Percentiles rank a stretch among this genome's conserved stretches.
These are phyloP conservation scores for Rallus limicola DNA, from an alignment of 2,113 vertebrate species.

Conservation along the genomic window DNA sequence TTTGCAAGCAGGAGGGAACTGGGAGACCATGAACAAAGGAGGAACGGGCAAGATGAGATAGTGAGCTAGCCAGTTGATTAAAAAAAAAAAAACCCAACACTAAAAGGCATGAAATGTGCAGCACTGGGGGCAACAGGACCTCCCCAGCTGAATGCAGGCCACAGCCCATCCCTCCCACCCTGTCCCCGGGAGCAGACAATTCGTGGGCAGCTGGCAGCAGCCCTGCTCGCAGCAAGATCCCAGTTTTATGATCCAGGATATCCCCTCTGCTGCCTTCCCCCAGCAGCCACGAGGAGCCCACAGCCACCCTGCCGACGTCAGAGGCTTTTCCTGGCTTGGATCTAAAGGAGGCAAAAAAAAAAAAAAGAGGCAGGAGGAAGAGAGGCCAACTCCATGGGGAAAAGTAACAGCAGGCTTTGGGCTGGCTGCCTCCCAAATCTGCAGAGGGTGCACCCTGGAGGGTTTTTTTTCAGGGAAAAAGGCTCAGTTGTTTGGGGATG, in stretches of 20 bases:
- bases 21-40: neutral
- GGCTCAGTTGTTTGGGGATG: rapidly evolving
- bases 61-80: neutral
- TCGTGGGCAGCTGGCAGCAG: rapidly evolving
- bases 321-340: slow-evolving; percentile 15
- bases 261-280: neutral
- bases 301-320: neutral
- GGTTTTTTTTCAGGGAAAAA: neutral
- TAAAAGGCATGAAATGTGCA: neutral
- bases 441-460: neutral
- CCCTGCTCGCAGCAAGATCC: neutral
- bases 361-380: neutral
- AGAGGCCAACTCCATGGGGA: neutral
- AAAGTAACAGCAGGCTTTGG: slow-evolving; percentile 29
- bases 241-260: neutral
- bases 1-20: neutral
- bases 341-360: neutral
- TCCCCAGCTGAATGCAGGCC: neutral
- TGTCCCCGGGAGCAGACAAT: rapidly evolving
- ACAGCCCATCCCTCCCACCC: neutral
- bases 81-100: neutral
- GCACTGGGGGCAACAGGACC: neutral
- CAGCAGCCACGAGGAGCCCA: neutral
- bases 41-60: neutral
- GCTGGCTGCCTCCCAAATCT: slow-evolving; percentile 45